These are phyloP conservation scores for Rhimphoctona megacephalus DNA, from an alignment of 2,888 invertebrate species.

Conservation along the genomic window DNA sequence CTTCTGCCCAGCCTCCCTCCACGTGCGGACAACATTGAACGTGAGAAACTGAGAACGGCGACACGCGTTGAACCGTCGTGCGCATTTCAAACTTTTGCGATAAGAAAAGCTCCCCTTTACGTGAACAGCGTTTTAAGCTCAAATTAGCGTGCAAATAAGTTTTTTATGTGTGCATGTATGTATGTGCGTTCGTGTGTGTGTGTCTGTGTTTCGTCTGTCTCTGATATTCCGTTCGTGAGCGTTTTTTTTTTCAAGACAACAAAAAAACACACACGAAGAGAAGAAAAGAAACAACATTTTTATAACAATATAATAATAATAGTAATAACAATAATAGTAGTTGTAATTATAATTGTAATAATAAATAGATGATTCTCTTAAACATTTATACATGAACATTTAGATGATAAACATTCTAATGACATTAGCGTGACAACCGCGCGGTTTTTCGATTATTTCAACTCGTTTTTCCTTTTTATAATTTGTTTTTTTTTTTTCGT, in stretches of 20 bases:
- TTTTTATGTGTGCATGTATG: constrained; percentile 16
- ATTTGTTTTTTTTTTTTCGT: constrained; percentile 20
- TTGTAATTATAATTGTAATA: constrained; percentile 71
- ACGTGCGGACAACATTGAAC: constrained; percentile 43
- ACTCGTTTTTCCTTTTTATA: constrained; percentile 38
- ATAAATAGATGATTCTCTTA: constrained; percentile 72
- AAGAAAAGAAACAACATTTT: constrained; percentile 75
- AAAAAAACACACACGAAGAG: constrained; percentile 76
- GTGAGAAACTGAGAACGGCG: constrained; percentile 31
- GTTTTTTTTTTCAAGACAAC: constrained; percentile 62
- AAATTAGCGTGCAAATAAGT: constrained; percentile 77
- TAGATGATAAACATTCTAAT: constrained; percentile 69
- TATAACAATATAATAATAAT: constrained; percentile 67
- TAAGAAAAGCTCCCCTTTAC: constrained; percentile 66
- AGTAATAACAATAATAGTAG: constrained; percentile 70
- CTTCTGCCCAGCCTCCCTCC: constrained; percentile 1
- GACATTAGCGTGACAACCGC: constrained; percentile 52
- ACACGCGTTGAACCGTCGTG: constrained; percentile 56
- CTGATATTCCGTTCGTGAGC: constrained; percentile 78
- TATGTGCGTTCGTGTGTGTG: not conserved
- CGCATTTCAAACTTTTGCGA: constrained; percentile 65
- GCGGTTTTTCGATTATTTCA: constrained; percentile 46
- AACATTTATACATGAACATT: constrained; percentile 73
- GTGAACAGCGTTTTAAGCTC: constrained; percentile 72
- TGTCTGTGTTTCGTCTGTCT: constrained; percentile 62